Evolutionary conservation across 2,888 invertebrate species (phyloP).

Genomic region (Cosmopolites sordidus): DNA sequence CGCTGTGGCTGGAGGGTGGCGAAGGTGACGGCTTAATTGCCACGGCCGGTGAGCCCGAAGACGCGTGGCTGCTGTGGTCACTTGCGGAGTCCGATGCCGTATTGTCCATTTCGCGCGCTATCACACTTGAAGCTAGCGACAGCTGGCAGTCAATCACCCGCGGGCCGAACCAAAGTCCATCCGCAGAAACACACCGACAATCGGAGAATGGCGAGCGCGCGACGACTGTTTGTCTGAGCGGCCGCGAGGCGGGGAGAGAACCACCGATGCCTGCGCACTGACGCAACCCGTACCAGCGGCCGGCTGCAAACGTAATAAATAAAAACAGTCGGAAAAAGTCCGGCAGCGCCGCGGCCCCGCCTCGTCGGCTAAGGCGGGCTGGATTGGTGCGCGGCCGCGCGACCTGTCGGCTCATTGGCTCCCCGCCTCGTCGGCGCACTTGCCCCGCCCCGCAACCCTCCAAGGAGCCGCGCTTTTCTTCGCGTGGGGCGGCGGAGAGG

Average conservation of each 20-base stretch:
- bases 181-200: slow-evolving; percentile 39
- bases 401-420: slow-evolving; percentile 39
- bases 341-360: slow-evolving; percentile 43
- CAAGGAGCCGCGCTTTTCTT: slow-evolving; percentile 56
- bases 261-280: slow-evolving; percentile 29
- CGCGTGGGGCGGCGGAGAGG: slow-evolving; percentile 52
- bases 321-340: slow-evolving; percentile 59
- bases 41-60: slow-evolving; percentile 51
- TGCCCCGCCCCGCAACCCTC: slow-evolving; percentile 46
- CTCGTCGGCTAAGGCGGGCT: slow-evolving; percentile 42
- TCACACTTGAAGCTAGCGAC: background rate
- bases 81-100: slow-evolving; percentile 57
- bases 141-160: slow-evolving; percentile 25
- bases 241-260: slow-evolving; percentile 37
- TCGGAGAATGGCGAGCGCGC: slow-evolving; percentile 43
- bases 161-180: slow-evolving; percentile 31
- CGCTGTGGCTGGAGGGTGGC: slow-evolving; percentile 35
- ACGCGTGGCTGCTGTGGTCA: slow-evolving; percentile 57
- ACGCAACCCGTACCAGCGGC: slow-evolving; percentile 63
- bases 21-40: slow-evolving; percentile 50
- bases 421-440: slow-evolving; percentile 40
- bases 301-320: slow-evolving; percentile 70
- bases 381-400: slow-evolving; percentile 49
- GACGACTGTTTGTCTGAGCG: slow-evolving; percentile 48
- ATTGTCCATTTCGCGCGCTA: slow-evolving; percentile 49